phyloP scores from a whole-genome alignment of 1,140 invertebrate genomes.

The Camponotus vicinus region DNA sequence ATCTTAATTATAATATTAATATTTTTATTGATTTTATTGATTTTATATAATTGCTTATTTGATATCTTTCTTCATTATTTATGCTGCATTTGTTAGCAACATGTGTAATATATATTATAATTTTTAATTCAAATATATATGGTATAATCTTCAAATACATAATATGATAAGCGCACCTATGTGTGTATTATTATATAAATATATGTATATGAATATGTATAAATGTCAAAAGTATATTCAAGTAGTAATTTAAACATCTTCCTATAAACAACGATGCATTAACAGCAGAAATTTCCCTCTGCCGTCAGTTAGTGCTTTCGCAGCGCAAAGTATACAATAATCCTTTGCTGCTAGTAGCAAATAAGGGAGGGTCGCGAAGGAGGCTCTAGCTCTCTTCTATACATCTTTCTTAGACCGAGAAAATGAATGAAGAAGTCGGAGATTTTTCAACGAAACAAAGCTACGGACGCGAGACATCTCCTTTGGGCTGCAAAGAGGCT shows the following conservation, averaged over 20 bases:
- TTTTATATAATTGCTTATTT: not conserved
- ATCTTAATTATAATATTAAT: not conserved
- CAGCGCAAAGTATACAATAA: slow-evolving; percentile 68
- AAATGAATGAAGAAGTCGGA: slow-evolving; percentile 55
- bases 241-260: not conserved
- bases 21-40: not conserved
- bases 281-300: not conserved
- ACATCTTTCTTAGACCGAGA: slow-evolving; percentile 58
- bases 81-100: not conserved
- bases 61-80: not conserved
- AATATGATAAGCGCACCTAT: no score
- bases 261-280: not conserved
- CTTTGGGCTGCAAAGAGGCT: slow-evolving; percentile 28
- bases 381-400: slow-evolving; percentile 54
- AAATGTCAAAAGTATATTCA: not conserved
- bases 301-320: slow-evolving; percentile 32
- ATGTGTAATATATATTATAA: not conserved
- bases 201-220: not conserved
- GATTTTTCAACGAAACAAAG: slow-evolving; percentile 72
- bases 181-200: no score
- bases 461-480: slow-evolving; percentile 45
- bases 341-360: slow-evolving; percentile 73
- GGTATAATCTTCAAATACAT: not conserved
- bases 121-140: not conserved
- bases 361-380: slow-evolving; percentile 64